Evolutionary conservation across 2,113 vertebrate genomes (phyloP), one percentile per base, ranked within the genome.

Genomic region (Ranitomeya variabilis): DNA sequence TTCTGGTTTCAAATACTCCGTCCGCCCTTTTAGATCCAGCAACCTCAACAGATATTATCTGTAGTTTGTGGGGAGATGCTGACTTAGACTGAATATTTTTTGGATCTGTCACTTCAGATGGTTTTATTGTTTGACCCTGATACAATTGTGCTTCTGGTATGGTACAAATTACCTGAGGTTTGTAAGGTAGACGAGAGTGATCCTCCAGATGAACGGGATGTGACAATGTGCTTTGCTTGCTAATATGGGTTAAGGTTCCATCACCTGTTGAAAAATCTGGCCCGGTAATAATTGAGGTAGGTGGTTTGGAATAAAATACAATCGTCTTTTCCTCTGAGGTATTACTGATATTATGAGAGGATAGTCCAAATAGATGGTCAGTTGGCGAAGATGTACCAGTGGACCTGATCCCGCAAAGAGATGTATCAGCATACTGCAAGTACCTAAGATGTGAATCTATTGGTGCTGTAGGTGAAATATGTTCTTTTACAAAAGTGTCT

Each of bases 211-310:
- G 88, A 90, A 91, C 80, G 86, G 90, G 66, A 84, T 62, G 90
- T 0, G 64, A 89, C 0, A 71, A 26, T 90, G 91, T 89, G 91
- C 89, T 91, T 91, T 91, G 91, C 2, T 19, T 0, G 0, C 73
- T 91, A 82, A 89, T 69, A 80, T 92, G 90, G 82, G 83, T 90
- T 89, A 74, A 55, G 14, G 55, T 90, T 14, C 21, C 82, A 51
- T 69, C 67, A 23, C 80, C 86, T 23, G 6, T 16, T 59, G 83
- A 91, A 62, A 54, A 60, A 87, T 93, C 93, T 85, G 86, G 62
- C 87, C 90, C 89, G 87, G 59, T 87, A 80, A 90, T 92, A 92
- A 92, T 94, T 94, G 95, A 96, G 96, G 95, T 96, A 96, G 95
- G 90, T 90, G 93, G 90, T 90, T 93, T 93, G 83, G 92, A 93